Evolutionary conservation across 2,797 vertebrate genomes (phyloP), one percentile per base, ranked within the genome.

Genomic region (Tauraco hartlaubi): DNA sequence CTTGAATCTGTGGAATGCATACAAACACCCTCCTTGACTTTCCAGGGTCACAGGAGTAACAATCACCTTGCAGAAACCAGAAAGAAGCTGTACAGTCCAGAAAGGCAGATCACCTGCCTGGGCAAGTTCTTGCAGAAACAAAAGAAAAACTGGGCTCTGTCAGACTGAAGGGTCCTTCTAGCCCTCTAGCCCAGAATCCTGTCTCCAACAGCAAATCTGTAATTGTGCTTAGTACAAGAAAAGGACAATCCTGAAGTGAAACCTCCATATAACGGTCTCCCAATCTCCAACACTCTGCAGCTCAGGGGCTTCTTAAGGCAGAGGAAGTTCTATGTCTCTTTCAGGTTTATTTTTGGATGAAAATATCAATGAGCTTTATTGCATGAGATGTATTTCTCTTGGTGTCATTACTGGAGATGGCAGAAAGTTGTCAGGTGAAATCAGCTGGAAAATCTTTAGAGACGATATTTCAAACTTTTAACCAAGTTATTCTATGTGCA

Each of bases 71-170:
- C 25, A 31, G n/a, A 81, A 95, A 94, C 79, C 64, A 35, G 92
- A 93, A 91, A 89, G 59, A 94, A 89, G 88, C 85, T 67, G 74
- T 79, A 73, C 41, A 82, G 25, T 25, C 71, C 79, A 75, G 90
- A 78, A 81, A 95, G 35, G 54, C 14, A 0, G n/a, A 46, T 28
- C 28, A n/a, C 16, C 73, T 81, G 54, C 66, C 71, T 2, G 9
- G n/a, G 25, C 12, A 80, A 17, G 41, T 39, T 83, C 49, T 68
- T 5, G 2, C 11, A 77, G 61, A 64, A 85, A 58, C n/a, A 68
- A 6, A 19, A 33, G 54, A 75, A 62, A 62, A 83, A 33, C 3
- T 29, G 55, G 2, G 4, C 10, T 83, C 51, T 86, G 46, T 26
- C n/a, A 86, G 54, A 29, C 28, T 35, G 49, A 63, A 59, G n/a